These are phyloP conservation scores for Dolichallabes microphthalmus DNA, from an alignment of 2,113 vertebrate genomes.

Conservation along the genomic window DNA sequence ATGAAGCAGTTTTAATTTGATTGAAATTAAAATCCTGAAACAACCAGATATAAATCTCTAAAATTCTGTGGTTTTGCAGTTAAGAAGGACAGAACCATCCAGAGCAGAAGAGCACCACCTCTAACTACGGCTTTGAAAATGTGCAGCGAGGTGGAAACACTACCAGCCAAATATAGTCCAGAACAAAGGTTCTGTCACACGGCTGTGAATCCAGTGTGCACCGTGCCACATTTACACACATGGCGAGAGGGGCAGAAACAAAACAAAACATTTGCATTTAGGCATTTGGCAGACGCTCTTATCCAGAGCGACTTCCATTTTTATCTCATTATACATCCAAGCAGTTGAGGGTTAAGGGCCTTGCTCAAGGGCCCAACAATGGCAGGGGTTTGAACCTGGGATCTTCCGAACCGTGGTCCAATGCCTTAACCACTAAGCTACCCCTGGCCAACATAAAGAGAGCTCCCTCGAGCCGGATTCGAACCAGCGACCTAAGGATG, in stretches of 20 bases:
- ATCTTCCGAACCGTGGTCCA: too few species aligned
- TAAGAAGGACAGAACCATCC: background rate
- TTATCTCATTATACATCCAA: too few species aligned
- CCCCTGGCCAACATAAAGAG: too few species aligned
- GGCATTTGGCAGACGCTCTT: too few species aligned
- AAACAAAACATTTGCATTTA: too few species aligned
- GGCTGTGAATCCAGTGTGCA: background rate
- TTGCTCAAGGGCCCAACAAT: too few species aligned
- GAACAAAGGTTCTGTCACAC: conserved; percentile 20
- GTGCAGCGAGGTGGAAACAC: background rate
- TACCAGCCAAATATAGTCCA: background rate
- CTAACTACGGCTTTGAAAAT: background rate
- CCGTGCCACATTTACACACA: background rate
- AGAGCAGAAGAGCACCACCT: background rate
- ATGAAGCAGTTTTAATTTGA: background rate
- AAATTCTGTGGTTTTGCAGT: background rate
- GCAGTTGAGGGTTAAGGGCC: too few species aligned
- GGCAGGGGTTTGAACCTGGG: too few species aligned
- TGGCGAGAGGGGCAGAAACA: background rate
- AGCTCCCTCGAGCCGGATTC: too few species aligned
- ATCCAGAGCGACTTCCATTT: too few species aligned
- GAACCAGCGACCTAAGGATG: too few species aligned
- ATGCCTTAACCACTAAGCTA: too few species aligned
- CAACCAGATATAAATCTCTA: background rate
- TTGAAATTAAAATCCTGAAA: background rate